phyloP scores from a whole-genome alignment of 2,113 vertebrate genomes.

The Nestor notabilis region DNA sequence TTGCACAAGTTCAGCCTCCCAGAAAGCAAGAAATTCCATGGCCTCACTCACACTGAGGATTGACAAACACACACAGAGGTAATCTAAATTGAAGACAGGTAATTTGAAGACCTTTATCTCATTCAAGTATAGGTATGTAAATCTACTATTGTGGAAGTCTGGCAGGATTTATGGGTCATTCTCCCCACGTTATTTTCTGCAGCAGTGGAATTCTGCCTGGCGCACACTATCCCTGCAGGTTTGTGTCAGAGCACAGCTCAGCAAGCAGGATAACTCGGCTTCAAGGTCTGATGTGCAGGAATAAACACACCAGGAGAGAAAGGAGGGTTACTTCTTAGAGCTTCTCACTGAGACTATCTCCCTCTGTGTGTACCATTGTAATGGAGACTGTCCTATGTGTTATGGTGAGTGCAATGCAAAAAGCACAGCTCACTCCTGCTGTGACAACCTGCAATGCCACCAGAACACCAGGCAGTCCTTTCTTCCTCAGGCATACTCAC shows the following conservation, averaged over 20 bases:
- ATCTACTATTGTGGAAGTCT: neutral
- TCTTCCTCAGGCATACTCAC: neutral
- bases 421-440: neutral
- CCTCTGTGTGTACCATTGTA: neutral
- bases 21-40: neutral
- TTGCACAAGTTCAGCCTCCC: neutral
- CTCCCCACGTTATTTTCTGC: neutral
- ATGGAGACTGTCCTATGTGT: fast-evolving
- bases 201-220: neutral
- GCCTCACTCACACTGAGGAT: neutral
- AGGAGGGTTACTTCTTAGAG: neutral
- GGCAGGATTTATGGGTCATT: neutral
- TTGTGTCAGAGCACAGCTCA: neutral
- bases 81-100: neutral
- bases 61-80: neutral
- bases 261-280: neutral
- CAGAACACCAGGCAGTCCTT: neutral
- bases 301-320: neutral
- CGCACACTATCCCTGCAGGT: neutral
- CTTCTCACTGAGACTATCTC: neutral
- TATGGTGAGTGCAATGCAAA: neutral
- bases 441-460: neutral
- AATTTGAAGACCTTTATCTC: neutral
- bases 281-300: neutral
- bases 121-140: neutral